Percentiles rank a stretch among this genome's conserved stretches.
Conservation (phyloP, 2,888 invertebrate genomes). For the Cosmia pyralina region DNA sequence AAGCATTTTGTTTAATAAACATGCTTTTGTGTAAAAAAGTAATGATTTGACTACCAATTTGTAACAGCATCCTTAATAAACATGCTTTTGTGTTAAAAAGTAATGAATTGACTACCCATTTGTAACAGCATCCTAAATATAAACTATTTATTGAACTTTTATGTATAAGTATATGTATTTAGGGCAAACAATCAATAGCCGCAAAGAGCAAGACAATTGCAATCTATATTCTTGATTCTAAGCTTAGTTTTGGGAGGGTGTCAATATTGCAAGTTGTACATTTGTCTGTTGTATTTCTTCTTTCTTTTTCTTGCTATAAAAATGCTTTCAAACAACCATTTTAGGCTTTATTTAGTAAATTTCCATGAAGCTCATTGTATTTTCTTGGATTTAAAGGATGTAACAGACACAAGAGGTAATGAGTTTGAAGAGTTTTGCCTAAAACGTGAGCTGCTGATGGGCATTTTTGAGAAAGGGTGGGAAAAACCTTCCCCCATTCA, state of each 20-base stretch:
- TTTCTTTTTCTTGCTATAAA: background rate
- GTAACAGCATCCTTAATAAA: too few relatives aligned
- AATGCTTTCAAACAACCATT: background rate
- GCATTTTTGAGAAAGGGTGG: conserved; percentile 99
- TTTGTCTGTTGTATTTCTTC: background rate
- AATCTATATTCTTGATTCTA: background rate
- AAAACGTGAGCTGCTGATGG: conserved; percentile 99
- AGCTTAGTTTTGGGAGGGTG: background rate
- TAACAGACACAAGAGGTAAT: conserved; percentile 99
- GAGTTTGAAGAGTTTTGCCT: conserved; percentile 99
- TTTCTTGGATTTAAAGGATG: conserved; percentile 93
- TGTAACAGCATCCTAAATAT: too few relatives aligned
- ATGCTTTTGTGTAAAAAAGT: too few relatives aligned
- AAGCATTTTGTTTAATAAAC: too few relatives aligned
- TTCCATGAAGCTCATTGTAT: conserved; percentile 10
- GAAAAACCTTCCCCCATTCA: conserved; percentile 99
- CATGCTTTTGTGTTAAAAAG: too few relatives aligned
- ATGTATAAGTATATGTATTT: too few relatives aligned
- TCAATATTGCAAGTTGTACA: background rate
- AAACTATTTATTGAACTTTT: too few relatives aligned
- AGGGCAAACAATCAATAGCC: background rate
- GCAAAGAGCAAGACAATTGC: background rate
- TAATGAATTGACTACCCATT: too few relatives aligned
- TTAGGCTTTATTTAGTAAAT: background rate
- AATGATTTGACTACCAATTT: too few relatives aligned